Evolutionary conservation across 2,113 vertebrate genomes (phyloP).

Genomic region (Semnornis frantzii): DNA sequence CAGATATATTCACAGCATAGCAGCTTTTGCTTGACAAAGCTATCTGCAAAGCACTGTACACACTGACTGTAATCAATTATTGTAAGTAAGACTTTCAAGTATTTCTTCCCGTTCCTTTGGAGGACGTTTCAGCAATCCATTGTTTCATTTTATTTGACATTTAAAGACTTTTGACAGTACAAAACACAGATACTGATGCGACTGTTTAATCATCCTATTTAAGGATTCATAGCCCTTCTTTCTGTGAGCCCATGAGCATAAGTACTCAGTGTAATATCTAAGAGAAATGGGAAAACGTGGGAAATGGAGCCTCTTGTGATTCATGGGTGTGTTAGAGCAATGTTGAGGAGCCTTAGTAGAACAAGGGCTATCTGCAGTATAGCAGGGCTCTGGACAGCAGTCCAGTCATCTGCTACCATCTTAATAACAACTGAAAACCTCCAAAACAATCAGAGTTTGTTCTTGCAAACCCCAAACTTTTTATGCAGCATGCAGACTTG

Average conservation of each 20-base stretch:
- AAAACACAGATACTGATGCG: not conserved
- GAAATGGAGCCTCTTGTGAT: not conserved
- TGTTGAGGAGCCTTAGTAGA: not conserved
- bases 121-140: not conserved
- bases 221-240: not conserved
- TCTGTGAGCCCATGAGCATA: not conserved
- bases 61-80: not conserved
- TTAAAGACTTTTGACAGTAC: not conserved
- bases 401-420: not conserved
- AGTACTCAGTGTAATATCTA: not conserved
- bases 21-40: not conserved
- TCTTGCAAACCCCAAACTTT: not conserved
- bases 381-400: not conserved
- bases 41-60: not conserved
- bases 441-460: not conserved
- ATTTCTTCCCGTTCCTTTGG: not conserved
- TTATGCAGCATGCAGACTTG: not conserved
- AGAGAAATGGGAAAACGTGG: rapidly evolving
- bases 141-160: not conserved
- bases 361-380: not conserved
- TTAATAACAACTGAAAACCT: not conserved
- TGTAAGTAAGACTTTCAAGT: not conserved
- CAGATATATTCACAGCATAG: not conserved
- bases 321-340: not conserved
- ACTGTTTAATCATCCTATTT: not conserved